Conservation (phyloP, 2,797 vertebrate species). For the Macrochelys suwanniensis region DNA sequence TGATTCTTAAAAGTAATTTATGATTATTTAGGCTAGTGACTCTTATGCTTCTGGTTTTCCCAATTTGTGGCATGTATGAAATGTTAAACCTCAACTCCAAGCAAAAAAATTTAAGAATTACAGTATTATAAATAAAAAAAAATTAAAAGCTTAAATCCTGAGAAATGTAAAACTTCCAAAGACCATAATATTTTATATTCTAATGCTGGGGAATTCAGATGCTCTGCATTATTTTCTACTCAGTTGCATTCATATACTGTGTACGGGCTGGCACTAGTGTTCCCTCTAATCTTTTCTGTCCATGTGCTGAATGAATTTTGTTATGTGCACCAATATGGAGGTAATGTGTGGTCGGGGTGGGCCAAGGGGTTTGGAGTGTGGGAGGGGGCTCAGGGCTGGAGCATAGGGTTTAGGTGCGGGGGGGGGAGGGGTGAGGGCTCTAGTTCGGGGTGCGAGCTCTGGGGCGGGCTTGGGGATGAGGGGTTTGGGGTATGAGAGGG, state of each 20-base stretch:
- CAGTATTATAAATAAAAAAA: background rate
- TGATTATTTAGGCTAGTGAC: background rate
- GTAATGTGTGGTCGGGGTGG: too few species aligned
- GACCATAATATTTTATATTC: background rate
- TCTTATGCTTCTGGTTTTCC: background rate
- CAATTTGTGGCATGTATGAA: background rate
- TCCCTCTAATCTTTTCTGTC: too few species aligned
- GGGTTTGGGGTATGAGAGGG: too few species aligned
- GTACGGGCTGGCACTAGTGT: background rate
- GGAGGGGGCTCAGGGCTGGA: too few species aligned
- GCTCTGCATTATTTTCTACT: background rate
- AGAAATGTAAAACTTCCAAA: constrained; percentile 6
- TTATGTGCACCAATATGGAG: too few species aligned
- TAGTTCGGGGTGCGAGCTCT: too few species aligned
- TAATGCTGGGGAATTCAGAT: background rate
- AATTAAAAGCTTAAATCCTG: constrained; percentile 1
- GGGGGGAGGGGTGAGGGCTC: too few species aligned
- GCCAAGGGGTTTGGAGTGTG: too few species aligned
- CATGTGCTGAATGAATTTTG: too few species aligned
- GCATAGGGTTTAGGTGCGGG: too few species aligned
- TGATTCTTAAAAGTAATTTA: constrained; percentile 11
- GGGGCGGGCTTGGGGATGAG: too few species aligned
- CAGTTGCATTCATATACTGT: background rate
- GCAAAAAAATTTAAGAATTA: background rate
- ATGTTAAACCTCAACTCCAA: background rate